These are phyloP conservation scores for Epistrophe grossulariae DNA, from an alignment of 2,888 invertebrate genomes.

Conservation along the genomic window DNA sequence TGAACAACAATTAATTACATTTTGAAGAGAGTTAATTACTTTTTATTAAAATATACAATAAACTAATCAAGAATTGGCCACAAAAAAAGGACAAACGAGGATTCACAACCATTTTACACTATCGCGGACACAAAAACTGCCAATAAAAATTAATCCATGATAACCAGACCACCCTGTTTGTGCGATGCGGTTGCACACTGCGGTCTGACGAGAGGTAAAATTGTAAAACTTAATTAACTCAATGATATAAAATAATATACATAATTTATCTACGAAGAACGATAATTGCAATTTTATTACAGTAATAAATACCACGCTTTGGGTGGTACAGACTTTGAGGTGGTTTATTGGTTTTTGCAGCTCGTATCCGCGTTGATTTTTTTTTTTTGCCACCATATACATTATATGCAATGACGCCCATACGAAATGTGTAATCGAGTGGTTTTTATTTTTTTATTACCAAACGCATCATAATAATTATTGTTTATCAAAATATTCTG, in stretches of 20 bases:
- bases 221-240: conserved; percentile 68
- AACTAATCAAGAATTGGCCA: conserved; percentile 38
- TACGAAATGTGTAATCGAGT: neutral
- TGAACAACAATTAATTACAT: conserved; percentile 41
- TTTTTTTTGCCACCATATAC: conserved; percentile 14
- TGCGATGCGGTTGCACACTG: conserved; percentile 19
- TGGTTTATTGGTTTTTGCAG: conserved; percentile 30
- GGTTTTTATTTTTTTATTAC: conserved; percentile 37
- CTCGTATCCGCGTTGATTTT: neutral
- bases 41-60: conserved; percentile 47
- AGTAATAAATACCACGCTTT: conserved; percentile 45
- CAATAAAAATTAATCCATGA: conserved; percentile 20
- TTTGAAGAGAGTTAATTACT: conserved; percentile 49
- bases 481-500: conserved; percentile 38
- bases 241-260: conserved; percentile 51
- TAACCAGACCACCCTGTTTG: neutral
- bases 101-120: neutral
- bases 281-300: conserved; percentile 68
- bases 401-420: neutral
- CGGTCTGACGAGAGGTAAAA: conserved; percentile 34
- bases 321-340: conserved; percentile 27
- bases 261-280: neutral
- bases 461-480: conserved; percentile 46
- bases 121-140: neutral
- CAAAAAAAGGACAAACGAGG: conserved; percentile 1